Evolutionary conservation across 2,113 vertebrate genomes (phyloP), one percentile per base, ranked within the genome.

Genomic region (Carassius gibelio): DNA sequence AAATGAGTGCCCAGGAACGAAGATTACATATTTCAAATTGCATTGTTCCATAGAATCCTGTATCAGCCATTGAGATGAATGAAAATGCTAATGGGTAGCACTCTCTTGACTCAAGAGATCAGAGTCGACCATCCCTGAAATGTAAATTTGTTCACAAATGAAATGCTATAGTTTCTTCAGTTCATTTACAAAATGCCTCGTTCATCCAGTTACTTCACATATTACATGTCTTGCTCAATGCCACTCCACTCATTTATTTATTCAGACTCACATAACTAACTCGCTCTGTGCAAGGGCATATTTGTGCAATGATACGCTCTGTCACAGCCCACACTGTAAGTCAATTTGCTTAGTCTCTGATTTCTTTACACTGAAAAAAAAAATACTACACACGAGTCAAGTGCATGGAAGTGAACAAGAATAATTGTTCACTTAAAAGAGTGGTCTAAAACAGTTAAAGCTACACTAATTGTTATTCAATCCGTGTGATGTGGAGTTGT

Each of bases 401-500:
- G 34, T 71, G 68, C 68, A 71, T 61, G 59, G 21, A 61, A n/a
- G 59, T 21, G 17, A 61, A 21, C 59, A 68, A 68, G 23, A 68
- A 68, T 11, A 68, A 17, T 42, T 42, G 38, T 42, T 7, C 38
- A 42, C 15, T 76, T 26, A 17, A 55, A 76, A 17, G 11, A 76
- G 8, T 9, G 1, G 23, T 26, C 30, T 15, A 76, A 76, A 52
- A 52, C 26, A 17, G 34, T 57, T 30, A 77, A 30, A 34, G 34
- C 14, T 57, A 3, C 50, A 30, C 23, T 77, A 77, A 36, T 77
- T 57, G 50, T 57, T 50, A 50, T 75, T 75, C 26, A 55, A 77
- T 34, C 48, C 5, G 75, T 55, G 75, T 34, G 14, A 77, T 77
- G 23, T n/a, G 23, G 50, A 34, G 48, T 77, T 77, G 50, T 77